These are phyloP conservation scores for Formicarius rufipectus DNA, from an alignment of 2,113 vertebrate species.

Conservation along the genomic window DNA sequence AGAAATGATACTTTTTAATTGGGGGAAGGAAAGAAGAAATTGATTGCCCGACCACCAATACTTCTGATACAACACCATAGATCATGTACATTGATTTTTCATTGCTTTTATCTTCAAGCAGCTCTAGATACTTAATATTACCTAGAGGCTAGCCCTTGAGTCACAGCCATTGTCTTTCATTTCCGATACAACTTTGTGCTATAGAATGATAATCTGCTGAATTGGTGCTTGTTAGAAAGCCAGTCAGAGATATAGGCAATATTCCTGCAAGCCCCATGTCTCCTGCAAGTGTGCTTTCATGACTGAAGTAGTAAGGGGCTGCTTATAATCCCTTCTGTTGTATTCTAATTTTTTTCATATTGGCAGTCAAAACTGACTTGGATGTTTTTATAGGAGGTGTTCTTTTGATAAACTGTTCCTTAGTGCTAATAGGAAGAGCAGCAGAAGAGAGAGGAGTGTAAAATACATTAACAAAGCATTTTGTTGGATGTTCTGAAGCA, in stretches of 20 bases:
- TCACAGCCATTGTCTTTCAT: neutral
- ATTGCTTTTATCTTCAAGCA: neutral
- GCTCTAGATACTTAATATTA: neutral
- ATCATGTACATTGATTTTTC: neutral
- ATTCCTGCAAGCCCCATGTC: neutral
- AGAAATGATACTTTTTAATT: neutral
- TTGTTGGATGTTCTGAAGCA: neutral
- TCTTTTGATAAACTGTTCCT: neutral
- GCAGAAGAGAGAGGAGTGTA: neutral
- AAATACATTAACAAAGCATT: neutral
- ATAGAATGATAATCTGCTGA: neutral
- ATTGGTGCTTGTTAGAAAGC: neutral
- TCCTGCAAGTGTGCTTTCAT: neutral
- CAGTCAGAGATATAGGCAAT: neutral
- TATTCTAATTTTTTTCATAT: neutral
- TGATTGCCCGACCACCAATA: neutral
- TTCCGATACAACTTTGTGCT: neutral
- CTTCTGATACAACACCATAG: neutral
- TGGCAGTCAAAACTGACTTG: neutral
- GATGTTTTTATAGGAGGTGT: neutral
- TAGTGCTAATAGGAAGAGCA: neutral
- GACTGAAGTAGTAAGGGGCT: neutral
- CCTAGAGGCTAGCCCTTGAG: neutral
- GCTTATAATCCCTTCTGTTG: neutral
- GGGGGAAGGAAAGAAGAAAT: neutral